Evolutionary conservation across 2,113 vertebrate genomes (phyloP).

Genomic region (Haliaeetus leucogaster): DNA sequence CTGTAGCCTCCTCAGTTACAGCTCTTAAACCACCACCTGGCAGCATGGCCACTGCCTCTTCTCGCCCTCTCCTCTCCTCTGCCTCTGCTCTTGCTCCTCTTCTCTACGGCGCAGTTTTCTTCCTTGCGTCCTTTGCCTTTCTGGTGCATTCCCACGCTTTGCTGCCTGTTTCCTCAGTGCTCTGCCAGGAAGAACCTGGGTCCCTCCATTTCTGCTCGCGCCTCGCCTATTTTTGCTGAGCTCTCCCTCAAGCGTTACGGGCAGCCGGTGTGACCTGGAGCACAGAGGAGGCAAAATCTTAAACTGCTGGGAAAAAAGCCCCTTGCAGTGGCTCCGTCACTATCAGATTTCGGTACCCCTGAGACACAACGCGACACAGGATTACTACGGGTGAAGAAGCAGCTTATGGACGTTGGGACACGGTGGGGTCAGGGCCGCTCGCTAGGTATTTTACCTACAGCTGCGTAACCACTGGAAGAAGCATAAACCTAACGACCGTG

Average conservation of each 20-base stretch:
- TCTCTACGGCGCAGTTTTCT: neutral
- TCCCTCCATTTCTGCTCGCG: neutral
- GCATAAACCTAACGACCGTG: accelerated
- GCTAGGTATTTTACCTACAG: neutral
- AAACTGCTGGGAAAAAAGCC: neutral
- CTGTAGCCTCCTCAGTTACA: neutral
- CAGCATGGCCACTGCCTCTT: neutral
- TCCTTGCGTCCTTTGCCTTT: neutral
- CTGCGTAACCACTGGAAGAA: neutral
- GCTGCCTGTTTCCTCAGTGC: accelerated
- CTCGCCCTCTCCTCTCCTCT: neutral
- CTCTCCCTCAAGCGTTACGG: accelerated
- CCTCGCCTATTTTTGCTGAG: neutral
- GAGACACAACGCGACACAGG: neutral
- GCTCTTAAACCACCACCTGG: neutral
- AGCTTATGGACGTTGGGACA: accelerated
- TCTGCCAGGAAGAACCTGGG: too few relatives aligned
- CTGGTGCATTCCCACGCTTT: neutral
- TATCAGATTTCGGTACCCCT: accelerated
- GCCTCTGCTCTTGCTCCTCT: accelerated
- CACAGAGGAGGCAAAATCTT: neutral
- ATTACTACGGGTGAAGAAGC: neutral
- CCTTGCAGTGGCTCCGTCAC: neutral
- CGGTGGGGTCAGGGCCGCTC: neutral
- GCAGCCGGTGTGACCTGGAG: neutral